Evolutionary conservation across 2,113 vertebrate species (phyloP), one percentile per base, ranked within the genome.

Genomic region (Scopus umbretta): DNA sequence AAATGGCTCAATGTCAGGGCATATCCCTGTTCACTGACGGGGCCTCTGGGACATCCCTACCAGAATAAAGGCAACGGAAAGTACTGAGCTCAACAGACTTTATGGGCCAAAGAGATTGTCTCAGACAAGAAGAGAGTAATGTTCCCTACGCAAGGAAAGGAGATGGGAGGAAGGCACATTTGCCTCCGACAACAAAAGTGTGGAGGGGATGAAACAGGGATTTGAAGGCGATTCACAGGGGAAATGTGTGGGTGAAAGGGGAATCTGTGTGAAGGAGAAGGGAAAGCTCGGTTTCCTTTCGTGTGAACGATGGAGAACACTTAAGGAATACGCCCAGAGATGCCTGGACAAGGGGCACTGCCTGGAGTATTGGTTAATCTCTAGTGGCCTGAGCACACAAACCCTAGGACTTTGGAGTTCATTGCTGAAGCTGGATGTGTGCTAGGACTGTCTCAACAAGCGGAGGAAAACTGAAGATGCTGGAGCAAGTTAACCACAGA

Each of bases 1-100:
- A 22, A 63, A 30, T 10, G 52, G 45, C 76, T 92, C 80, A 1
- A 0, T 11, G 67, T 27, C 67, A 76, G 65, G 56, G 61, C 13
- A 53, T 6, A 38, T 19, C 67, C 62, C 9, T 4, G 16, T 18
- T 71, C 0, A 0, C 62, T 52, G 62, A 17, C 4, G 5, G 56
- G 32, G 19, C 61, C 62, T 59, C 55, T 0, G 0, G 25, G 61
- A 50, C 79, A 62, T 45, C 59, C 67, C 10, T 4, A 2, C 21
- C 6, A 4, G 38, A 29, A n/a, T 0, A 45, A 72, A 90, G 73
- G 11, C 42, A 75, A 16, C 53, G 20, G 23, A 30, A 38, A 56
- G 13, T 36, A 23, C 63, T 19, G 19, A 70, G 72, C 3, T 75
- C 63, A 45, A 23, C 17, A 73, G 61, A 1, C 26, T 45, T 70